Evolutionary conservation across 2,888 invertebrate genomes (phyloP).

Genomic region (Nomada lathburiana): DNA sequence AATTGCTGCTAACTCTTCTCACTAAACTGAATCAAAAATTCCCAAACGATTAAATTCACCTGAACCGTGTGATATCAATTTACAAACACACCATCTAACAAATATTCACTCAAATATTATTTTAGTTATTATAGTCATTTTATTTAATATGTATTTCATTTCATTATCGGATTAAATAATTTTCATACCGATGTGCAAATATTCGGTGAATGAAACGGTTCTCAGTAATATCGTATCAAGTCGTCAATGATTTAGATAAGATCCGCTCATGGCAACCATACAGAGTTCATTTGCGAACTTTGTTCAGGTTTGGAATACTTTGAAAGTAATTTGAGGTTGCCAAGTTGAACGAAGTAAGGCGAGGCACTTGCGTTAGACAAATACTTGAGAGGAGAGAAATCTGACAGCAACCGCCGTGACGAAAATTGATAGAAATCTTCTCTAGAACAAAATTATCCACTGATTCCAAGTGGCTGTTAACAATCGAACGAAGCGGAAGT

Average conservation of each 20-base stretch:
- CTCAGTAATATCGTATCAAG: background rate
- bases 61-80: background rate
- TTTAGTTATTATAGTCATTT: background rate
- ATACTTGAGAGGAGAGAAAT: conserved; percentile 31
- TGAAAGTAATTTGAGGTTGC: conserved; percentile 41
- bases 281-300: background rate
- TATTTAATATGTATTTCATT: too few species aligned
- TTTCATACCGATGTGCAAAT: too few species aligned
- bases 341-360: conserved; percentile 22
- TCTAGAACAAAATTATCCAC: background rate
- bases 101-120: background rate
- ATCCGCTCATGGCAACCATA: background rate
- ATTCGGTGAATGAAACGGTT: too few species aligned
- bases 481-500: conserved; percentile 4
- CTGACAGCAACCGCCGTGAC: conserved; percentile 5
- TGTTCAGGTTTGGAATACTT: conserved; percentile 18
- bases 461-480: background rate
- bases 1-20: background rate
- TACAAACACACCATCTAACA: too few species aligned
- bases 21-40: background rate
- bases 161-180: too few species aligned
- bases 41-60: background rate
- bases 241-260: background rate
- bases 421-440: background rate
- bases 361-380: conserved; percentile 15